These are phyloP conservation scores for Macrocentrus cingulum DNA, from an alignment of 1,140 invertebrate species.

Conservation along the genomic window DNA sequence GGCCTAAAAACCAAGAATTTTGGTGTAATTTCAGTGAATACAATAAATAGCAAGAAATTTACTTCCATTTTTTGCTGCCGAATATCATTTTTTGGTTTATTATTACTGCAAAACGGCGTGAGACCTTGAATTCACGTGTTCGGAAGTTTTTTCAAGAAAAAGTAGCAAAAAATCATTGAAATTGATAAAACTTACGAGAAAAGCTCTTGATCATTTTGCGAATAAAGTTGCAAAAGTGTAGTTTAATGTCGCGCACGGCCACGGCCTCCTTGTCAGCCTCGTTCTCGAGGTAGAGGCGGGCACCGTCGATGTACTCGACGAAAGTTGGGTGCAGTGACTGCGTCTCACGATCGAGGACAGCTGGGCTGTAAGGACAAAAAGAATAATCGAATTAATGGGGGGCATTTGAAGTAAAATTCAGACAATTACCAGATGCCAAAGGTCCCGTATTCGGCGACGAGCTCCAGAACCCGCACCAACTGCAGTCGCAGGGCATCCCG, in stretches of 20 bases:
- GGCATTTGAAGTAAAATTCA: not conserved
- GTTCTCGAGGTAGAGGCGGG: slow-evolving; percentile 84
- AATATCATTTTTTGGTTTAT: too few relatives aligned
- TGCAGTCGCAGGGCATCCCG: slow-evolving; percentile 91
- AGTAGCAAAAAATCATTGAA: slow-evolving; percentile 11
- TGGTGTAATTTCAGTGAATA: too few relatives aligned
- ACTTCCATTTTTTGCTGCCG: too few relatives aligned
- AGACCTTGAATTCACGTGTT: too few relatives aligned
- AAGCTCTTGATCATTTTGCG: slow-evolving; percentile 92
- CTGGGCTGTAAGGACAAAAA: slow-evolving; percentile 63
- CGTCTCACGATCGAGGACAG: slow-evolving; percentile 80
- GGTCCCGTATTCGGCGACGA: slow-evolving; percentile 90
- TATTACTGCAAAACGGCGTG: too few relatives aligned
- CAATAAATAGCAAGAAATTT: too few relatives aligned
- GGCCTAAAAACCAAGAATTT: too few relatives aligned
- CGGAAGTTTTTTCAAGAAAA: too few relatives aligned
- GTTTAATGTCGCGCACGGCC: slow-evolving; percentile 79
- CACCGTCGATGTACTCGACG: slow-evolving; percentile 94
- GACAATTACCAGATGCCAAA: slow-evolving; percentile 78
- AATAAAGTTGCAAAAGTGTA: slow-evolving; percentile 94
- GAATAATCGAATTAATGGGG: slow-evolving; percentile 1
- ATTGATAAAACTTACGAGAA: slow-evolving; percentile 66
- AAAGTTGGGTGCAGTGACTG: slow-evolving; percentile 83
- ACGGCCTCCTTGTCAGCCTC: slow-evolving; percentile 87
- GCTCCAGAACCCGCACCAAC: slow-evolving; percentile 85